These are phyloP conservation scores for Charanyca ferruginea DNA, from an alignment of 2,888 invertebrate genomes.

Conservation along the genomic window DNA sequence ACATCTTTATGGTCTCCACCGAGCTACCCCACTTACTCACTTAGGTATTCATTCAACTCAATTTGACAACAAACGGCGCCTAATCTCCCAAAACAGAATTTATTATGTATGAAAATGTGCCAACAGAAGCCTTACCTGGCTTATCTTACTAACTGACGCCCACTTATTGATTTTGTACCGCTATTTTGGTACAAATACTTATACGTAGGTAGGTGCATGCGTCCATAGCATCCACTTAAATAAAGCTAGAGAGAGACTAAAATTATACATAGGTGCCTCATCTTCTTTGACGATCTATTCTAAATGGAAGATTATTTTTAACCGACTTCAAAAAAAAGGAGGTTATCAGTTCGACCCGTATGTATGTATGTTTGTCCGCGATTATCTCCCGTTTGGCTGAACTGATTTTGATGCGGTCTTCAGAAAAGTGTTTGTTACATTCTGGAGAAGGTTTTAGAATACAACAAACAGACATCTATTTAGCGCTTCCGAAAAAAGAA, in stretches of 20 bases:
- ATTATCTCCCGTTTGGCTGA: too few relatives aligned
- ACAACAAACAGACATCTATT: too few relatives aligned
- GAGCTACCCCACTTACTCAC: conserved; percentile 12
- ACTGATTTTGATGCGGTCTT: too few relatives aligned
- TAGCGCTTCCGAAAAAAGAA: too few relatives aligned
- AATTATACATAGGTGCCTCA: not conserved
- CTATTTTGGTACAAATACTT: conserved; percentile 44
- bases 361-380: too few relatives aligned
- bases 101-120: conserved; percentile 45
- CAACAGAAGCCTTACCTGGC: conserved; percentile 61
- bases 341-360: too few relatives aligned
- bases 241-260: not conserved
- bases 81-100: conserved; percentile 44
- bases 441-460: too few relatives aligned
- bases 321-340: too few relatives aligned
- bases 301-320: not conserved
- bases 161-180: conserved; percentile 58
- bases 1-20: not conserved
- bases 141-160: conserved; percentile 44
- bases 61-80: conserved; percentile 32
- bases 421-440: too few relatives aligned
- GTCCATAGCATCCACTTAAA: conserved; percentile 7
- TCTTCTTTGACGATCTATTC: not conserved
- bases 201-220: not conserved
- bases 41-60: conserved; percentile 29